Evolutionary conservation across 2,797 vertebrate genomes (phyloP), one percentile per base, ranked within the genome.

Genomic region (Acanthurus tractus): DNA sequence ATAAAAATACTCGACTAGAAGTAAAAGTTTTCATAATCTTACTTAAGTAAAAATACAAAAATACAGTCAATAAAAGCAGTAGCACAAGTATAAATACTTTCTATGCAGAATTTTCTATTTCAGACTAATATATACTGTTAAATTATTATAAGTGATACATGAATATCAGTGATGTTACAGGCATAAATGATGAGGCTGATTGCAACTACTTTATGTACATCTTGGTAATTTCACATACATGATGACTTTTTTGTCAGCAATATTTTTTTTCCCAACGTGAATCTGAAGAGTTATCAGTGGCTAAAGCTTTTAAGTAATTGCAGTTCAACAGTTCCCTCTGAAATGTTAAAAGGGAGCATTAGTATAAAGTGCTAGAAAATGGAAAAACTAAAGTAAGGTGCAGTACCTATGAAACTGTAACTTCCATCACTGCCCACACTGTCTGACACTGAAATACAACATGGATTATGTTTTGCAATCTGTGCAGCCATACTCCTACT

Each of bases 381-480:
- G 6, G 29, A 34, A 34, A 34, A 34, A 34, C 29, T 34, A 34
- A 34, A 34, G 29, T 34, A 34, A 6, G 29, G 29, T 34, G 5
- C 29, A 34, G 29, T 34, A 34, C 29, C 29, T 34, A 34, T 34
- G 29, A 34, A 34, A 22, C 20, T 20, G 12, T 18, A 8, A 2
- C 36, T 20, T 44, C n/a, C 20, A 23, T 15, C 23, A 18, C 58
- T 59, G 12, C 20, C 3, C 8, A 40, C 0, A 42, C 29, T 4
- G 58, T 70, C 9, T 8, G 3, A 18, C 8, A 10, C 25, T 62
- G 11, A 53, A 63, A 63, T 22, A 6, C 46, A 45, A 44, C 46
- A 12, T 70, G 8, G 6, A n/a, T 73, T n/a, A 13, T 50, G 17
- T 20, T 70, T 14, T 61, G 14, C 2, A 54, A 65, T 44, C 50